A percentile compares a stretch with the other conserved stretches of the same genome.
These are phyloP conservation scores for Oscheius sp. DNA, from an alignment of 2,888 invertebrate genomes.

Conservation along the genomic window DNA sequence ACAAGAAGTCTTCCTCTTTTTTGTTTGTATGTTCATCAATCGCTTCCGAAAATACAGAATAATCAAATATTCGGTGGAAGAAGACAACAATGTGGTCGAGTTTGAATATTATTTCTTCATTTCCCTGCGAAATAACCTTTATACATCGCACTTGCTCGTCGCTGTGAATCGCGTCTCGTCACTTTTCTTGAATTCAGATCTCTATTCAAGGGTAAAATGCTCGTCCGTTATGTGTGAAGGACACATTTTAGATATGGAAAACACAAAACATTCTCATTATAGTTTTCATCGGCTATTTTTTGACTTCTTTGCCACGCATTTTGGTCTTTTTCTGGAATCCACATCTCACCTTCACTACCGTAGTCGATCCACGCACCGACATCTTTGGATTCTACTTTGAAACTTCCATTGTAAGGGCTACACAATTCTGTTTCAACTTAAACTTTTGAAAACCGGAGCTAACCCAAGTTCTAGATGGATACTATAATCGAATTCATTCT, in stretches of 20 bases:
- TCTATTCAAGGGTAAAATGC: not conserved
- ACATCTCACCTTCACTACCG: not conserved
- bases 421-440: too few species aligned
- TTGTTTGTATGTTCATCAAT: not conserved
- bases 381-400: not conserved
- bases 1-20: not conserved
- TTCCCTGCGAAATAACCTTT: not conserved
- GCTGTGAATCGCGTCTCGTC: not conserved
- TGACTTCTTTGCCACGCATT: not conserved
- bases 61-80: not conserved
- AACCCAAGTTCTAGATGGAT: not conserved
- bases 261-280: not conserved
- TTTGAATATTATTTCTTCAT: constrained; percentile 5
- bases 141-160: not conserved
- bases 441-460: not conserved
- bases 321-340: not conserved
- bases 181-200: not conserved
- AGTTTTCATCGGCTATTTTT: not conserved
- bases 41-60: not conserved
- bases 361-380: not conserved
- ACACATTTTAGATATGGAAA: not conserved
- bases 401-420: constrained; percentile 2
- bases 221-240: not conserved
- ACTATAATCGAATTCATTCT: not conserved
- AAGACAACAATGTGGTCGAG: constrained; percentile 5